Percentiles rank a stretch among this genome's conserved stretches.
Conservation (phyloP, 2,113 vertebrate genomes). For the Ameiurus melas region DNA sequence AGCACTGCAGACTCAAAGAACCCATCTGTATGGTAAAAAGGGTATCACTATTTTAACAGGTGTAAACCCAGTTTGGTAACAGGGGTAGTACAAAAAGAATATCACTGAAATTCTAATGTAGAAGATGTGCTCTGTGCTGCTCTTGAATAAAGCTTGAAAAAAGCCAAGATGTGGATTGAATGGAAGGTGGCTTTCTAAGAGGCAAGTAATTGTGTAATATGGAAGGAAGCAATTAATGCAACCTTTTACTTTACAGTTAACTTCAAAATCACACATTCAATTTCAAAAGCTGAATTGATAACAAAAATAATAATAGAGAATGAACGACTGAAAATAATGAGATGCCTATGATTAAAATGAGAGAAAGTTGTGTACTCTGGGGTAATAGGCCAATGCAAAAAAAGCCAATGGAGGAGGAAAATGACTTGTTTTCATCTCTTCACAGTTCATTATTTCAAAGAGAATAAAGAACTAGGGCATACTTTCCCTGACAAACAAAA, state of each 20-base stretch:
- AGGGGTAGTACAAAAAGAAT: conserved; percentile 53
- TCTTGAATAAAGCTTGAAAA: not conserved
- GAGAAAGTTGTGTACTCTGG: conserved; percentile 63
- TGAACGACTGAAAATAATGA: conserved; percentile 53
- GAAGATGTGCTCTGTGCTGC: not conserved
- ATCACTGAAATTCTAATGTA: not conserved
- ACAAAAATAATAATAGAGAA: conserved; percentile 28
- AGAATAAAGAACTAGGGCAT: conserved; percentile 75
- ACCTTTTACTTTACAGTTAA: conserved; percentile 53
- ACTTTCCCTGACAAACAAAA: conserved; percentile 70
- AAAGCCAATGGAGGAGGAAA: conserved; percentile 67
- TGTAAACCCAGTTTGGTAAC: conserved; percentile 59
- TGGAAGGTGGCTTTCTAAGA: conserved; percentile 56
- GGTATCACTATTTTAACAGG: conserved; percentile 66
- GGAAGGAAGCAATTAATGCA: conserved; percentile 49
- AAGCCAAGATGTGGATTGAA: conserved; percentile 50
- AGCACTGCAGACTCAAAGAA: conserved; percentile 68
- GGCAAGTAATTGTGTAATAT: conserved; percentile 47
- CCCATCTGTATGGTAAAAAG: conserved; percentile 52
- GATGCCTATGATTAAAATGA: conserved; percentile 53
- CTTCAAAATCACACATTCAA: not conserved
- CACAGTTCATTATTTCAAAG: conserved; percentile 78
- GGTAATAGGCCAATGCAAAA: conserved; percentile 71
- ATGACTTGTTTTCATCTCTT: conserved; percentile 73
- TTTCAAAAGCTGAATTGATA: not conserved